Conservation (phyloP, 2,888 invertebrate species). For the Cryptosula pallasiana region DNA sequence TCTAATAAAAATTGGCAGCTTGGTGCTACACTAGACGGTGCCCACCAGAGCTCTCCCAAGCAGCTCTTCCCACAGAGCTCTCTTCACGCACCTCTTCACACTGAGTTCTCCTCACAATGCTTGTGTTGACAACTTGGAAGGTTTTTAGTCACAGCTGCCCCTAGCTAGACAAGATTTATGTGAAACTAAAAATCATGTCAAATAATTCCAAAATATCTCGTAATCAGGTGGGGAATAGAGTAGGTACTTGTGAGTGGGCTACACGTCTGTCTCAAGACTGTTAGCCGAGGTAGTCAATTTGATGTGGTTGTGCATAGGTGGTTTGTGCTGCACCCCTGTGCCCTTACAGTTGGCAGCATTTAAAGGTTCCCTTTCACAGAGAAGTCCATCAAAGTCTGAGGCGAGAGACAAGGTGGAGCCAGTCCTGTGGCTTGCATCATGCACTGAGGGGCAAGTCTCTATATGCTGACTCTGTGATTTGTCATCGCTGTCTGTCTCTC, state of each 20-base stretch:
- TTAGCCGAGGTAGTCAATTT: neutral
- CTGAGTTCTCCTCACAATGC: no score
- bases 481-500: constrained; percentile 98
- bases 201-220: no score
- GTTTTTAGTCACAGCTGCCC: no score
- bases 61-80: no score
- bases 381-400: neutral
- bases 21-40: no score
- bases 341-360: neutral
- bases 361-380: neutral
- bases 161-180: no score
- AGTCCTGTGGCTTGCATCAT: neutral
- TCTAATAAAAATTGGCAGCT: no score
- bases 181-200: no score
- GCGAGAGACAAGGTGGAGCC: neutral
- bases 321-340: neutral
- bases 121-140: no score
- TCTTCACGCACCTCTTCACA: no score
- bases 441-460: constrained; percentile 39
- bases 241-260: neutral
- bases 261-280: constrained; percentile 17
- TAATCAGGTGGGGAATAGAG: no score
- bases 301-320: constrained; percentile 17
- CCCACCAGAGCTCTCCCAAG: no score
- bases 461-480: constrained; percentile 64